Evolutionary conservation across 2,113 vertebrate species (phyloP), one percentile per base, ranked within the genome.

Genomic region (Podiceps cristatus): DNA sequence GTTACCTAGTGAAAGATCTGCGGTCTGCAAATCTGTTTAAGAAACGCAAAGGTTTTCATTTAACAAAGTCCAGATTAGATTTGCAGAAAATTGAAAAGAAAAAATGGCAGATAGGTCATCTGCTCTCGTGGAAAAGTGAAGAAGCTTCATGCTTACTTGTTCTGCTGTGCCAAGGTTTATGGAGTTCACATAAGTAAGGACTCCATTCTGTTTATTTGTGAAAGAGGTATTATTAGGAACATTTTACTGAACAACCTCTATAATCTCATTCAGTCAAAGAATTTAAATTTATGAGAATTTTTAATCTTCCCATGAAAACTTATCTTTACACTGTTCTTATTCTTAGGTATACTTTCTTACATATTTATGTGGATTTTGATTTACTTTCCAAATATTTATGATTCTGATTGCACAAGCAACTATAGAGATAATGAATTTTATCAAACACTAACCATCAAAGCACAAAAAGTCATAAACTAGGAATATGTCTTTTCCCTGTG

Each of bases 71-170:
- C 19, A 66, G 50, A 74, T 62, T 37, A 59, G 45, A 76, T 83
- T 13, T 73, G 28, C 22, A 96, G 55, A 73, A 80, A 92, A 90
- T 0, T 35, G 5, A 93, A 84, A 50, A n/a, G 2, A 31, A 77
- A 80, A 82, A 42, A 47, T 8, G 20, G 25, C 60, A 90, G 37
- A 64, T 1, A 66, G 37, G 16, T 47, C 20, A 85, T 58, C 31
- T 12, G 2, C 18, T 88, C 2, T 18, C 1, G 5, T 4, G 20
- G 47, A 63, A 55, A 67, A 3, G 10, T 0, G 1, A 67, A 53
- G 69, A 74, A 75, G 40, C 5, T 76, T 86, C 24, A 35, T 11
- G 28, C 17, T 55, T 18, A 19, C 7, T 55, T 73, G 24, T 13
- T 59, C 17, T 78, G 52, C 16, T 68, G 28, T 75, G 12, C 35